Conservation (phyloP, 1,140 invertebrate species). For the Phthorimaea operculella region DNA sequence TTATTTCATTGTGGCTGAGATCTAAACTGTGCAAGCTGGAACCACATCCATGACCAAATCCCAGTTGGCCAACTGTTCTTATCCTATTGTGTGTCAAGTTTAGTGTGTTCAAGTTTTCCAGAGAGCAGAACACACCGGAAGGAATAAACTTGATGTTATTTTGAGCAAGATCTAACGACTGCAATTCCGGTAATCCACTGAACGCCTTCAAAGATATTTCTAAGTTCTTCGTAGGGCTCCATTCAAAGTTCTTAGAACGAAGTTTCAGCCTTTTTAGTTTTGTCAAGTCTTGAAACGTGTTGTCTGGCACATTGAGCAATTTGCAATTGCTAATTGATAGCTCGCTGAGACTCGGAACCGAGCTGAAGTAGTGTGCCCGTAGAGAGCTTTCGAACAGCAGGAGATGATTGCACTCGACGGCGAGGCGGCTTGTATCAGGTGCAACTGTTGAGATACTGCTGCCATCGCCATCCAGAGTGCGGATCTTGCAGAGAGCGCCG, state of each 20-base stretch:
- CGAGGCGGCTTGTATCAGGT: slow-evolving; percentile 76
- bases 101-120: slow-evolving; percentile 81
- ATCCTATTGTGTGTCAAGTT: slow-evolving; percentile 88
- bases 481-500: slow-evolving; percentile 73
- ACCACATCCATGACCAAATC: slow-evolving; percentile 71
- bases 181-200: slow-evolving; percentile 79
- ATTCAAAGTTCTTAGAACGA: slow-evolving; percentile 80
- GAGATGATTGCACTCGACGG: slow-evolving; percentile 80
- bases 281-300: slow-evolving; percentile 80
- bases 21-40: slow-evolving; percentile 78
- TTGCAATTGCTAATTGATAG: slow-evolving; percentile 83
- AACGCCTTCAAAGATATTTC: slow-evolving; percentile 77
- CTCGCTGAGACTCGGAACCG: slow-evolving; percentile 78
- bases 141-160: slow-evolving; percentile 85
- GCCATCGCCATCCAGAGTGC: slow-evolving; percentile 76
- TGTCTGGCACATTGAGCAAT: slow-evolving; percentile 78
- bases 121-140: slow-evolving; percentile 77
- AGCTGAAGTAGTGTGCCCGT: slow-evolving; percentile 76
- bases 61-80: slow-evolving; percentile 77
- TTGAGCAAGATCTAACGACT: slow-evolving; percentile 80
- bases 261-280: slow-evolving; percentile 80
- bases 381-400: slow-evolving; percentile 84
- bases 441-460: slow-evolving; percentile 70
- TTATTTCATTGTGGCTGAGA: slow-evolving; percentile 82
- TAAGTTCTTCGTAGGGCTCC: slow-evolving; percentile 77